Percentiles rank a stretch among this genome's conserved stretches.
phyloP scores from a whole-genome alignment of 2,888 invertebrate species.

The Tetramorium bicarinatum region DNA sequence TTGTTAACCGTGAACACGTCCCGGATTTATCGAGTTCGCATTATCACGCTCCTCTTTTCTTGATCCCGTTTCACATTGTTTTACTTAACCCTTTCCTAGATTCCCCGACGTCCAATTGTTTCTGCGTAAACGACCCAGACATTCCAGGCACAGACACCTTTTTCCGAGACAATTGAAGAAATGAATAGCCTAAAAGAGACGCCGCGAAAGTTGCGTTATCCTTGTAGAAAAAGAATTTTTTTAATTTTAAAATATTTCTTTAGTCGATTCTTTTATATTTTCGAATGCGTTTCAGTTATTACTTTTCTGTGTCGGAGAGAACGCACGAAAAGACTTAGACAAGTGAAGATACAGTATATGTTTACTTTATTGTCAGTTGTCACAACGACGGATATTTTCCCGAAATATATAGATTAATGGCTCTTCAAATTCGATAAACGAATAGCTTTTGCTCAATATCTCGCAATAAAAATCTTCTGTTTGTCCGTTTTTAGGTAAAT shows the following conservation, averaged over 20 bases:
- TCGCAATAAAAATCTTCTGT: conserved; percentile 40
- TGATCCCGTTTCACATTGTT: conserved; percentile 30
- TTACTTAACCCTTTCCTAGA: conserved; percentile 37
- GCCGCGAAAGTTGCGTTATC: neutral
- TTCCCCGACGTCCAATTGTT: conserved; percentile 21
- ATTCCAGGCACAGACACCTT: neutral
- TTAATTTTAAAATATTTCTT: neutral
- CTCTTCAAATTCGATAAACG: conserved; percentile 18
- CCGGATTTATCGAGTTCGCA: conserved; percentile 59
- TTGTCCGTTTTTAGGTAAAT: conserved; percentile 22
- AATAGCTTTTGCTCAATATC: neutral
- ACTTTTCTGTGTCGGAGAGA: neutral
- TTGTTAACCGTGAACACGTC: conserved; percentile 61
- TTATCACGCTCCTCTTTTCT: conserved; percentile 31
- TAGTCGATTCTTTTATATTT: neutral
- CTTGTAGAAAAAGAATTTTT: neutral
- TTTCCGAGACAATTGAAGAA: conserved; percentile 25
- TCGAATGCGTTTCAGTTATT: neutral
- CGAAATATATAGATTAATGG: conserved; percentile 30
- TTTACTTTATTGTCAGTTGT: conserved; percentile 22
- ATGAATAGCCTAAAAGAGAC: neutral
- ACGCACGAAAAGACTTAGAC: neutral
- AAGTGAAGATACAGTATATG: neutral
- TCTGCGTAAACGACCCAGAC: conserved; percentile 12
- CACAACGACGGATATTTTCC: neutral